Base-by-base conservation (phyloP, 2,888 invertebrate species). In the Ptychoptera contaminata region DNA sequence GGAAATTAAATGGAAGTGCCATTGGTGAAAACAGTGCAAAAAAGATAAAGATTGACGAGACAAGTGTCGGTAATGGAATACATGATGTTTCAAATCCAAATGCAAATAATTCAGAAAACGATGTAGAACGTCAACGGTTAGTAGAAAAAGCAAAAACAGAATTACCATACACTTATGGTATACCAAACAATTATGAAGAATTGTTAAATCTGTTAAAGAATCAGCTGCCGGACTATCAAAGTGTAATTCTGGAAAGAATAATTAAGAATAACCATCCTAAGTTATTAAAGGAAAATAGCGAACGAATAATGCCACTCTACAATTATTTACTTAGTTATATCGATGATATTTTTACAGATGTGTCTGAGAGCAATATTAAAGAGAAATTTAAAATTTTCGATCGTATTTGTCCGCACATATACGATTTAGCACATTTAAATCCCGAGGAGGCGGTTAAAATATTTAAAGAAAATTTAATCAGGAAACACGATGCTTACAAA, bases 201-300 rank as follows among this genome's bases (percentile, higher is more conserved):
- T 70, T 86, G 37, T 58, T 76, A 59, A 67, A 73, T 52, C 57
- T 82, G 44, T 60, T 92, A 14, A 58, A 67, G 40, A 69, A 72
- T 35, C 74, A 77, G 53, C 67, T 74, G 8, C 67, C 76, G 2
- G 65, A 72, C 11, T 76, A 85, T 55, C 82, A 86, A 55, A 67
- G 74, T 0, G 67, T 75, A 10, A 78, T 88, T 9, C 58, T 93
- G 40, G 81, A 84, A 56, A 75, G 86, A 54, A 76, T 94, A 51
- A 80, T 92, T 14, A 90, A 90, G 65, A 86, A 82, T 55, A 83
- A 88, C 65, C 85, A 92, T 62, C 86, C 86, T 2, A 79, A 85
- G 55, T 62, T 91, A 42, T 76, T 77, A 7, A 77, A 77, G 50
- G 76, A 76, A 12, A 92, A 92, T 58, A 85, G 84, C 58, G 77